These are phyloP conservation scores for Serripes groenlandicus DNA, from an alignment of 2,888 invertebrate species.

Conservation along the genomic window DNA sequence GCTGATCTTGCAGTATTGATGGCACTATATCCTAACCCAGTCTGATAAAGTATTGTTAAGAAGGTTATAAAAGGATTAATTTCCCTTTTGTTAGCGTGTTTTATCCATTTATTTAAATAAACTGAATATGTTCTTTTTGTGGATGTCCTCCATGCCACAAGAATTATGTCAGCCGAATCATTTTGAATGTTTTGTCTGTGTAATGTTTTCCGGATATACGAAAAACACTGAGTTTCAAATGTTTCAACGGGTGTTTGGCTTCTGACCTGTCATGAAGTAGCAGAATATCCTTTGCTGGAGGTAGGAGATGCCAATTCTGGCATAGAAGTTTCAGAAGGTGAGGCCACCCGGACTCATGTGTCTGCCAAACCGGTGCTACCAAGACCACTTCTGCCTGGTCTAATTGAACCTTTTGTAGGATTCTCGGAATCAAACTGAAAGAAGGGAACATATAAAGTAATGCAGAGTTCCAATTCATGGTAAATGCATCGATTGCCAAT, in stretches of 20 bases:
- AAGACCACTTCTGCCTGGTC: constrained; percentile 30
- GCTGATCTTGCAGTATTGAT: too few relatives aligned
- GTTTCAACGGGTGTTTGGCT: constrained; percentile 23
- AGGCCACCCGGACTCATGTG: constrained; percentile 43
- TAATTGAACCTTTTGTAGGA: constrained; percentile 27
- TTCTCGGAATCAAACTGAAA: constrained; percentile 26
- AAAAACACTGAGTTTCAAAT: constrained; percentile 38
- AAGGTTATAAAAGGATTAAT: too few relatives aligned
- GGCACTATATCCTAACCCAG: too few relatives aligned
- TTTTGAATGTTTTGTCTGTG: not conserved
- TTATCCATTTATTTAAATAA: constrained; percentile 9
- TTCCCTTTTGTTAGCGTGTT: too few relatives aligned
- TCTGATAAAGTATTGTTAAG: too few relatives aligned
- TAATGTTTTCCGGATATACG: constrained; percentile 29
- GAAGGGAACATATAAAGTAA: constrained; percentile 39
- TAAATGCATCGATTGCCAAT: constrained; percentile 3
- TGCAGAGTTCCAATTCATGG: constrained; percentile 17
- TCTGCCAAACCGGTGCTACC: constrained; percentile 38
- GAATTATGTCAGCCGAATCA: constrained; percentile 21
- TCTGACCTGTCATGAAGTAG: constrained; percentile 12
- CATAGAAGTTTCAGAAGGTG: not conserved
- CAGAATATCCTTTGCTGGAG: constrained; percentile 18
- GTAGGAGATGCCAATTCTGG: not conserved
- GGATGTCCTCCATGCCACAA: constrained; percentile 26
- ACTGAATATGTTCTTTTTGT: constrained; percentile 16